These are phyloP conservation scores for Physeter macrocephalus DNA, from an alignment of 2,113 vertebrate species.

Conservation along the genomic window DNA sequence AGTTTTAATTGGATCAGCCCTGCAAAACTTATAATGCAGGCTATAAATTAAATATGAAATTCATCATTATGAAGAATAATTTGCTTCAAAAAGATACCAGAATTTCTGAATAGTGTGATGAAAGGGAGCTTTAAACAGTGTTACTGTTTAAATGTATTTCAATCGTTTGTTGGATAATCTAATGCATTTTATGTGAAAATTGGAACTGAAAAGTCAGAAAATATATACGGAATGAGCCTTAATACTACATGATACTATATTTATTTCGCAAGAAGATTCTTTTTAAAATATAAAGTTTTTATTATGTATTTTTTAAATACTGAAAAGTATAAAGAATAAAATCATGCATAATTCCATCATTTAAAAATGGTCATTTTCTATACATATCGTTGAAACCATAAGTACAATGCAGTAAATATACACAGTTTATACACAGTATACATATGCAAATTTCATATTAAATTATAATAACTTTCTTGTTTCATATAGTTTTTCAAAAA, in stretches of 20 bases:
- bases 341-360: background rate
- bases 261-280: background rate
- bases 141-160: conserved; percentile 3
- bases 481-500: conserved; percentile 19
- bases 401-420: background rate
- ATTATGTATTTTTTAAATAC: conserved; percentile 28
- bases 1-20: background rate
- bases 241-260: background rate
- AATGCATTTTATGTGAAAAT: conserved; percentile 37
- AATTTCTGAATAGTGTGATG: background rate
- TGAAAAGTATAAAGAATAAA: conserved; percentile 22
- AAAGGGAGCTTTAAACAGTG: conserved; percentile 11
- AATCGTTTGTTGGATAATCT: background rate
- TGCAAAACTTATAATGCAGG: conserved; percentile 24
- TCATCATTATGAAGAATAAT: conserved; percentile 27
- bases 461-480: conserved; percentile 5
- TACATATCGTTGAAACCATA: background rate
- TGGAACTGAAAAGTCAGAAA: conserved; percentile 6
- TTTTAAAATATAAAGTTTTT: background rate
- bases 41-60: conserved; percentile 36
- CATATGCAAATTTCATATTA: background rate
- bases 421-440: background rate
- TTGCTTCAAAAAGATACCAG: conserved; percentile 8
- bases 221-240: background rate
- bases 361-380: conserved; percentile 10